These are phyloP conservation scores for Valencia hispanica DNA, from an alignment of 2,797 vertebrate genomes.

Conservation along the genomic window DNA sequence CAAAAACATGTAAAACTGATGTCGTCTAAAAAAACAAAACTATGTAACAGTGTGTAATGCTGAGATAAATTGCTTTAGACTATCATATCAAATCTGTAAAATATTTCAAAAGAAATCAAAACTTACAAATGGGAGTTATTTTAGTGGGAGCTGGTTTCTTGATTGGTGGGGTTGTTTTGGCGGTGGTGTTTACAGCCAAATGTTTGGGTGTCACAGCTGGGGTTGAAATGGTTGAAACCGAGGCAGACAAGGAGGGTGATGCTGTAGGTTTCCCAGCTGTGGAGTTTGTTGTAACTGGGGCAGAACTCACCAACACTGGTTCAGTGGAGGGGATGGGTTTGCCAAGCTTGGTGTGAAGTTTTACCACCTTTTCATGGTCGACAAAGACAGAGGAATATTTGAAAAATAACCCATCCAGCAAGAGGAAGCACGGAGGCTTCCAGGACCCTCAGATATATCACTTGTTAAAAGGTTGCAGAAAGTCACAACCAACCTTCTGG, in stretches of 20 bases:
- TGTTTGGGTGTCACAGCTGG: conserved; percentile 52
- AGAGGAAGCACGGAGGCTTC: not conserved
- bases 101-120: not conserved
- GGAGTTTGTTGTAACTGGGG: conserved; percentile 67
- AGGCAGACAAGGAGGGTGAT: conserved; percentile 29
- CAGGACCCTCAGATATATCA: conserved; percentile 11
- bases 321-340: conserved; percentile 87
- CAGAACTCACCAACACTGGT: conserved; percentile 78
- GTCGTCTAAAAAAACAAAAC: not conserved
- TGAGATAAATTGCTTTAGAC: not conserved
- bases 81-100: not conserved
- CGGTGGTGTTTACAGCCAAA: conserved; percentile 12
- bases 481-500: conserved; percentile 77
- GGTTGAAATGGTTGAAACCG: conserved; percentile 37
- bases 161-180: conserved; percentile 42
- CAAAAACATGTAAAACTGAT: not conserved
- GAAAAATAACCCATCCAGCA: not conserved
- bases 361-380: conserved; percentile 82
- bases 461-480: not conserved
- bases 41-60: not conserved
- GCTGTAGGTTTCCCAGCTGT: conserved; percentile 67
- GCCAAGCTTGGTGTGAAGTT: conserved; percentile 87
- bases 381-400: conserved; percentile 36
- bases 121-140: conserved; percentile 75
- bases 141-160: conserved; percentile 74